Percentiles rank a stretch among this genome's conserved stretches.
Conservation (phyloP, 2,113 vertebrate genomes). For the Carlito syrichta region DNA sequence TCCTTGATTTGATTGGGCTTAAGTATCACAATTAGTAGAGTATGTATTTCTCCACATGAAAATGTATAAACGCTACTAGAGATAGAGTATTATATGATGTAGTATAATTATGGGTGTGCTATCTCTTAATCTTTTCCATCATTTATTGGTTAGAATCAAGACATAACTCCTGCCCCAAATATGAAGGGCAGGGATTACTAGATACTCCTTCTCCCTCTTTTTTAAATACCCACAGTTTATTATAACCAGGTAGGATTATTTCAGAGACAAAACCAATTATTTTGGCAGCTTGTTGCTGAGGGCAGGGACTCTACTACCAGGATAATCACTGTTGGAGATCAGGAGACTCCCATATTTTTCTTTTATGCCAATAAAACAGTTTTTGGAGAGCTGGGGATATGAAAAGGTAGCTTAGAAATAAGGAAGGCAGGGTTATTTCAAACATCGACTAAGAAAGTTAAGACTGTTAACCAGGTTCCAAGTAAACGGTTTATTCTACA, state of each 20-base stretch:
- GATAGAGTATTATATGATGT: too few relatives aligned
- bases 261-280: neutral
- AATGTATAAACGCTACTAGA: too few relatives aligned
- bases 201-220: fast-evolving
- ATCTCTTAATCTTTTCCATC: neutral
- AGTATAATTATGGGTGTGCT: neutral
- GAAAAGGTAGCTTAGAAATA: neutral
- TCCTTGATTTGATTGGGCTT: neutral
- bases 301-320: neutral
- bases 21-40: neutral
- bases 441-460: neutral
- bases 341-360: neutral
- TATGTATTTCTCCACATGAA: neutral
- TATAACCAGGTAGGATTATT: neutral
- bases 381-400: neutral
- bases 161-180: neutral
- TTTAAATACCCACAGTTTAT: neutral
- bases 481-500: neutral
- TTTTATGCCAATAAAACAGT: neutral
- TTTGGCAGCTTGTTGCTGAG: neutral
- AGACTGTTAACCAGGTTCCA: neutral
- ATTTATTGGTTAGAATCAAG: neutral
- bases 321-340: neutral
- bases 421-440: neutral
- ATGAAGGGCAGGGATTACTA: neutral